Evolutionary conservation across 2,888 invertebrate species (phyloP), one percentile per base, ranked within the genome.

Genomic region (Craniophora ligustri): DNA sequence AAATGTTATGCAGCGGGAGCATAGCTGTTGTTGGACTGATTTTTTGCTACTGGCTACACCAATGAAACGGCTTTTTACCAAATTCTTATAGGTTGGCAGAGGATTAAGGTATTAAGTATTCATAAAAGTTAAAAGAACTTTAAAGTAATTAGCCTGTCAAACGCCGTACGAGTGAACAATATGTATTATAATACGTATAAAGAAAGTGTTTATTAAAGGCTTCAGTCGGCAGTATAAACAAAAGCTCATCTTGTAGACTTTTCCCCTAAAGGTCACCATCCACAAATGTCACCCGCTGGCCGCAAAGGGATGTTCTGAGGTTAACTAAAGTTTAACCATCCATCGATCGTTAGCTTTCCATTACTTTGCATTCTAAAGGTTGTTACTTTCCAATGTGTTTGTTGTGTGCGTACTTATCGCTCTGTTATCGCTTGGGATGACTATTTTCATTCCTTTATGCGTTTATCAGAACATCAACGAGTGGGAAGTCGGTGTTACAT

Each of bases 381-480:
- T 78, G 69, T 67, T 75, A 77, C 86, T 86, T 89, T 90, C 90
- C 84, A 87, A 84, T 81, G 80, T 76, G 82, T 81, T 80, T 81
- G 76, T 76, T 72, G 77, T 80, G 73, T 76, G 76, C 66, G 78
- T 84, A 81, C 64, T 59, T 79, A 86, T 87, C 86, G 72, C 51
- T 67, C 66, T 70, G 76, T 76, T 85, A 88, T 85, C 85, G 79
- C 71, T 53, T 64, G 67, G 66, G 72, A 77, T 78, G 76, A 79
- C 78, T 78, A 83, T 84, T 82, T 82, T 85, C 79, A 78, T 84
- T 75, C 78, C 84, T 85, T 85, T 87, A 86, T 86, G 70, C 74
- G 70, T 71, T 83, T 86, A 87, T 85, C 84, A 71, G 63, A 53
- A 59, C 23, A 85, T 85, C 83, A 56, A 48, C 44, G 56, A 68